Percentiles rank a stretch among this genome's conserved stretches.
Conservation (phyloP, 2,797 vertebrate genomes). For the Liasis olivaceus region DNA sequence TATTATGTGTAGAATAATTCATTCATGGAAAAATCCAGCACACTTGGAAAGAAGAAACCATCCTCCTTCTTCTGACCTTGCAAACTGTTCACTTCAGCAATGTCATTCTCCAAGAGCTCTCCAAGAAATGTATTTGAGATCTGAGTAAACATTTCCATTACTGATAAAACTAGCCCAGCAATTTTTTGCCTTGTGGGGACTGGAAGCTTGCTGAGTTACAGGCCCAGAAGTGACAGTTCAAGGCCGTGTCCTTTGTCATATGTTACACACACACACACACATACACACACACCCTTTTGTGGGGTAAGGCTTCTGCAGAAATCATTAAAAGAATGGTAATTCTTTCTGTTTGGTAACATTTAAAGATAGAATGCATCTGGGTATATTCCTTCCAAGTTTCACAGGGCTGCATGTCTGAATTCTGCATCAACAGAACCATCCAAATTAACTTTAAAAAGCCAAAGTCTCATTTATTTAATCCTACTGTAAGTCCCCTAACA, state of each 20-base stretch:
- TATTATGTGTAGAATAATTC: neutral
- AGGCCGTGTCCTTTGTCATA: slow-evolving; percentile 45
- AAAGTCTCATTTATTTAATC: slow-evolving; percentile 5
- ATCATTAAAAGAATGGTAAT: slow-evolving; percentile 49
- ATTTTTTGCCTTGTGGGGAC: slow-evolving; percentile 62
- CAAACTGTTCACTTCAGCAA: slow-evolving; percentile 69
- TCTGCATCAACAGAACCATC: neutral
- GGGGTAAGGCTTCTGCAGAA: slow-evolving; percentile 45
- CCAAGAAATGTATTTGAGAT: slow-evolving; percentile 70
- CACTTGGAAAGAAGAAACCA: slow-evolving; percentile 54
- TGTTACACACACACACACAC: slow-evolving; percentile 20
- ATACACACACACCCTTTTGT: neutral
- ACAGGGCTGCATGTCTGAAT: neutral
- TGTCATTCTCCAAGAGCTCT: slow-evolving; percentile 61
- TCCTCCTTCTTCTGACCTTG: slow-evolving; percentile 66
- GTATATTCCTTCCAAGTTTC: neutral
- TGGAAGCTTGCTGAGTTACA: slow-evolving; percentile 58
- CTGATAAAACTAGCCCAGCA: slow-evolving; percentile 65
- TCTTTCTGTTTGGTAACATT: slow-evolving; percentile 38
- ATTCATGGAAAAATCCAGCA: slow-evolving; percentile 23
- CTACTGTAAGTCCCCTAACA: neutral
- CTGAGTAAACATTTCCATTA: slow-evolving; percentile 69
- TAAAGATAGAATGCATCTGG: slow-evolving; percentile 26
- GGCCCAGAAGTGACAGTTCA: slow-evolving; percentile 61
- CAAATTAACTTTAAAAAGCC: slow-evolving; percentile 17